These are phyloP conservation scores for Amazona vittata DNA, from an alignment of 2,113 vertebrate species.

Conservation along the genomic window DNA sequence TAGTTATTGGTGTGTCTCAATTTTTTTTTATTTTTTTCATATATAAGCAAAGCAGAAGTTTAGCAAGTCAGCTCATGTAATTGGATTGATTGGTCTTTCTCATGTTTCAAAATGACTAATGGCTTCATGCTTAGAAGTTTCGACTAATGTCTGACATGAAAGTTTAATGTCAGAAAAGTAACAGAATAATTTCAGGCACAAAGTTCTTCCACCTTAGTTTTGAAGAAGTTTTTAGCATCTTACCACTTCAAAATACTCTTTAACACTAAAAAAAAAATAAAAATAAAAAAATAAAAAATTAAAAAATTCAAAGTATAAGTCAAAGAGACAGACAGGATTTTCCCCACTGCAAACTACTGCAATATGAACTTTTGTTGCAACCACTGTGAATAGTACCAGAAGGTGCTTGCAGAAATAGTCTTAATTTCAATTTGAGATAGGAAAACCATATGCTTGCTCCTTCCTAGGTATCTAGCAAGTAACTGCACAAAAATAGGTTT, in stretches of 20 bases:
- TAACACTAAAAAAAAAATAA: not conserved
- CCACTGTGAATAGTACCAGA: not conserved
- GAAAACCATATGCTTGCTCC: not conserved
- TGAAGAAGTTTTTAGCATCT: not conserved
- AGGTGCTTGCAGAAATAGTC: not conserved
- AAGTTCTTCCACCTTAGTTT: not conserved
- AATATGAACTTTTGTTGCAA: not conserved
- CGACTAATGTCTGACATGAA: fast-evolving
- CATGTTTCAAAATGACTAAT: not conserved
- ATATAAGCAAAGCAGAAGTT: not conserved
- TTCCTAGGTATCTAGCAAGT: not conserved
- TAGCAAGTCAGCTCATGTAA: not conserved
- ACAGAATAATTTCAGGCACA: not conserved
- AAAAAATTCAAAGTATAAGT: not conserved
- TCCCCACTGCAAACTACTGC: not conserved
- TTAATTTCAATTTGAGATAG: not conserved
- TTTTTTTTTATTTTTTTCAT: not conserved
- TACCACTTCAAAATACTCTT: not conserved
- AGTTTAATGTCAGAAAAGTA: not conserved
- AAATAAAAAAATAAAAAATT: not conserved
- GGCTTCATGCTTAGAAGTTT: not conserved
- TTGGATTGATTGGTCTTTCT: not conserved
- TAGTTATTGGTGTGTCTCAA: not conserved
- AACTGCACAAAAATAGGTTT: not conserved
- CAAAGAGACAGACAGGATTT: not conserved